These are phyloP conservation scores for Labeo rohita DNA, from an alignment of 2,113 vertebrate species.

Conservation along the genomic window DNA sequence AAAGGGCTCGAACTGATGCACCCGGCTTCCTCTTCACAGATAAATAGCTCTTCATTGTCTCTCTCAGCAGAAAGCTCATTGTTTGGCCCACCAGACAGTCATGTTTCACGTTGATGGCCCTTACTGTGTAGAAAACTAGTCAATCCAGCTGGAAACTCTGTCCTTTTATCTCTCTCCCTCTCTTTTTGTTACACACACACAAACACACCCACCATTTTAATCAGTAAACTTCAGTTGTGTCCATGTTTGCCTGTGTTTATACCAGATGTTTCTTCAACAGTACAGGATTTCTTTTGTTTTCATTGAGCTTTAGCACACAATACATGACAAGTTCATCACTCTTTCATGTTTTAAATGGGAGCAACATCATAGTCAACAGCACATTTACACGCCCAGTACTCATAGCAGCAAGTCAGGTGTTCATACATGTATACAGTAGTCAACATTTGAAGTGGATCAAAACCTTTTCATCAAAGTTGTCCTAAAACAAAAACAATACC, in stretches of 20 bases:
- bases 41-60: conserved; percentile 47
- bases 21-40: conserved; percentile 26
- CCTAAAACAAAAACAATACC: too few relatives aligned
- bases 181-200: neutral
- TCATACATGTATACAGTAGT: too few relatives aligned
- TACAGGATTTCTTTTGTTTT: neutral
- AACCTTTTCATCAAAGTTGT: too few relatives aligned
- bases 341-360: neutral
- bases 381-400: too few relatives aligned
- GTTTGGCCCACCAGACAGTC: conserved; percentile 39
- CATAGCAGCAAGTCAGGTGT: too few relatives aligned
- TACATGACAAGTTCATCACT: neutral
- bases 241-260: neutral
- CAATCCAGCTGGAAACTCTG: conserved; percentile 18
- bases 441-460: too few relatives aligned
- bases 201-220: neutral
- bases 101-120: conserved; percentile 43
- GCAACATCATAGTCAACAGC: neutral
- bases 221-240: neutral
- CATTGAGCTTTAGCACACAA: neutral
- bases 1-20: conserved; percentile 26
- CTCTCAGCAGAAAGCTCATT: conserved; percentile 46
- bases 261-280: neutral
- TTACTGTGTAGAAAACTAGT: conserved; percentile 28
- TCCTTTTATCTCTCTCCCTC: neutral